Conservation (phyloP, 2,113 vertebrate species). For the Tor tambroides region DNA sequence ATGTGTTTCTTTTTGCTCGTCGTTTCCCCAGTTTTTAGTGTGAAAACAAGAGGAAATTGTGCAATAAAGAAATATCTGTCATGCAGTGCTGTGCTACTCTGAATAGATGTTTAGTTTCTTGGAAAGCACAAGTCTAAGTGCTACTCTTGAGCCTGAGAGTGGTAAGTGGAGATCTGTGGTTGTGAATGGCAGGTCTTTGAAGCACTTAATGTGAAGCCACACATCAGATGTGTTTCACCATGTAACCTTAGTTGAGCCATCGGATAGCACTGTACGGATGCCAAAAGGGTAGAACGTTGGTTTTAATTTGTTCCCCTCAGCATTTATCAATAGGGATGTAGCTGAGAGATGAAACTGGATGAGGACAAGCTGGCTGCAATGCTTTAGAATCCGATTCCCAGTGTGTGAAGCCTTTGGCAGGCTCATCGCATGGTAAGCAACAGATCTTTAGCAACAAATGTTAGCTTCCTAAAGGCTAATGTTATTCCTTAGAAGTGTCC, state of each 20-base stretch:
- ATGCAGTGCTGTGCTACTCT: constrained; percentile 25
- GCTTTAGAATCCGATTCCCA: not conserved
- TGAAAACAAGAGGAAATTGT: constrained; percentile 40
- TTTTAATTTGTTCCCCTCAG: not conserved
- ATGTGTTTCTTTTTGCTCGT: constrained; percentile 30
- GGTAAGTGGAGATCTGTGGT: constrained; percentile 19
- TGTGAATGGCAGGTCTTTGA: constrained; percentile 29
- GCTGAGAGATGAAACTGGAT: not conserved
- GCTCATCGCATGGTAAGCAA: not conserved
- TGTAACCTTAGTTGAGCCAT: constrained; percentile 1
- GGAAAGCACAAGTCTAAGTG: constrained; percentile 24
- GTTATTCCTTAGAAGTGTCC: not conserved
- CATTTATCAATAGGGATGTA: not conserved
- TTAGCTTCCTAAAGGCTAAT: not conserved
- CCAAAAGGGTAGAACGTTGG: constrained; percentile 4
- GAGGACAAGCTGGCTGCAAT: not conserved
- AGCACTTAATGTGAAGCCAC: constrained; percentile 11
- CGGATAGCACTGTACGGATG: constrained; percentile 17
- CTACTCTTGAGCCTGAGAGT: constrained; percentile 21
- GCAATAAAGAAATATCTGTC: constrained; percentile 33
- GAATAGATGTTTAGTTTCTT: constrained; percentile 33
- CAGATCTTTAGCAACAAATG: not conserved
- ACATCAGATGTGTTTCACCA: not conserved
- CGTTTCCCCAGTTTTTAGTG: constrained; percentile 3
- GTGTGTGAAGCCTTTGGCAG: not conserved